Conservation (phyloP, 2,797 vertebrate species). For the Tapera naevia region DNA sequence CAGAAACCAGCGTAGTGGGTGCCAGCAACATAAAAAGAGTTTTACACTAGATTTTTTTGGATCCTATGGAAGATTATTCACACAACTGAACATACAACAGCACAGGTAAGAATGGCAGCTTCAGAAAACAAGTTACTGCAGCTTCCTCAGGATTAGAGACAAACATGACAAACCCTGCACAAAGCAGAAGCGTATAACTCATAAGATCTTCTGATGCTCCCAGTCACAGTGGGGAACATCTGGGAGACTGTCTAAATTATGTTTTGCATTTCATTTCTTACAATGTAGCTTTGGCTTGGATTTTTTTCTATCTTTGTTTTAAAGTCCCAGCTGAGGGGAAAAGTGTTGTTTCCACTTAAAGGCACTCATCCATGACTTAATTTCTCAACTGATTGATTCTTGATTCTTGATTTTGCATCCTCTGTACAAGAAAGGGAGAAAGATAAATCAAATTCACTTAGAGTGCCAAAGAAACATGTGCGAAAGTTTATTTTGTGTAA, state of each 20-base stretch:
- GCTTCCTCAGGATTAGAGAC: background rate
- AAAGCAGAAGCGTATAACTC: background rate
- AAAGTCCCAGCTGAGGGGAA: background rate
- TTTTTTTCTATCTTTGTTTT: background rate
- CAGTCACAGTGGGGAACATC: fast-evolving
- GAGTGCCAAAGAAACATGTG: background rate
- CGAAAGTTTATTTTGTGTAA: background rate
- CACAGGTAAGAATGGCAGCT: fast-evolving
- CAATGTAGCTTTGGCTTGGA: background rate
- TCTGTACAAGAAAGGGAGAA: background rate
- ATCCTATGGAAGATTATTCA: background rate
- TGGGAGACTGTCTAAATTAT: background rate
- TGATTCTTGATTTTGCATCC: background rate
- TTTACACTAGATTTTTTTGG: background rate
- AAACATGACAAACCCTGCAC: fast-evolving
- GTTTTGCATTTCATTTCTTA: background rate
- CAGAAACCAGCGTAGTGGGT: fast-evolving
- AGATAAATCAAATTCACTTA: background rate
- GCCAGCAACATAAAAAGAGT: background rate
- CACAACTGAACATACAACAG: background rate
- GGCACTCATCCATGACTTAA: fast-evolving
- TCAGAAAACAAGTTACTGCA: background rate
- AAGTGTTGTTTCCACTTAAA: background rate
- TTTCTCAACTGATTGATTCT: background rate
- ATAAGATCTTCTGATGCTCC: background rate